Percentiles rank a stretch among this genome's conserved stretches.
Conservation (phyloP, 1,140 invertebrate genomes). For the Drosophila simulans region DNA sequence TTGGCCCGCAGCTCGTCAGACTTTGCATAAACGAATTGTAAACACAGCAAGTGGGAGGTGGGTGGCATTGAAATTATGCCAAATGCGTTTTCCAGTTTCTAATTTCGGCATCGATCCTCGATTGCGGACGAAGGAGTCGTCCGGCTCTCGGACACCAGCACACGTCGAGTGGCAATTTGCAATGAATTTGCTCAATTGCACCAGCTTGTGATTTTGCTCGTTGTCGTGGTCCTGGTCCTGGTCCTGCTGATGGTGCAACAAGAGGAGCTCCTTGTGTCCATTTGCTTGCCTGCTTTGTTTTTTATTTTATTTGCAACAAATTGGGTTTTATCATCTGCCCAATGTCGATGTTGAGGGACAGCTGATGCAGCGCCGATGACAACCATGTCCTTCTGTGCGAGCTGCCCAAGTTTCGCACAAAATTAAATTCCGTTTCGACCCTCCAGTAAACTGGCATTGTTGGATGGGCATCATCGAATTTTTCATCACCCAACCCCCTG, state of each 20-base stretch:
- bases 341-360: constrained; percentile 32
- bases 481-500: constrained; percentile 31
- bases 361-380: constrained; percentile 42
- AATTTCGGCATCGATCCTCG: constrained; percentile 44
- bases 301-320: constrained; percentile 73
- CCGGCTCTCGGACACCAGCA: constrained; percentile 4
- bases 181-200: constrained; percentile 61
- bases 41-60: constrained; percentile 40
- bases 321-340: constrained; percentile 60
- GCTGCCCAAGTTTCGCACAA: constrained; percentile 54
- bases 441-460: constrained; percentile 46
- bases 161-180: constrained; percentile 60
- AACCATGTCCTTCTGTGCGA: constrained; percentile 28
- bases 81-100: constrained; percentile 42
- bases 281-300: constrained; percentile 39
- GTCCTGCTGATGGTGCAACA: constrained; percentile 26
- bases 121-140: not conserved
- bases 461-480: constrained; percentile 47
- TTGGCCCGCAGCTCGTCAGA: constrained; percentile 45
- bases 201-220: not conserved
- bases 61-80: constrained; percentile 33
- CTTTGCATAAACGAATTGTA: constrained; percentile 80
- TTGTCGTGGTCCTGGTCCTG: not conserved
- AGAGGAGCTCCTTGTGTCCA: constrained; percentile 11
- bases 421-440: constrained; percentile 66